Evolutionary conservation across 2,888 invertebrate genomes (phyloP).

Genomic region (Tortrix viridana): DNA sequence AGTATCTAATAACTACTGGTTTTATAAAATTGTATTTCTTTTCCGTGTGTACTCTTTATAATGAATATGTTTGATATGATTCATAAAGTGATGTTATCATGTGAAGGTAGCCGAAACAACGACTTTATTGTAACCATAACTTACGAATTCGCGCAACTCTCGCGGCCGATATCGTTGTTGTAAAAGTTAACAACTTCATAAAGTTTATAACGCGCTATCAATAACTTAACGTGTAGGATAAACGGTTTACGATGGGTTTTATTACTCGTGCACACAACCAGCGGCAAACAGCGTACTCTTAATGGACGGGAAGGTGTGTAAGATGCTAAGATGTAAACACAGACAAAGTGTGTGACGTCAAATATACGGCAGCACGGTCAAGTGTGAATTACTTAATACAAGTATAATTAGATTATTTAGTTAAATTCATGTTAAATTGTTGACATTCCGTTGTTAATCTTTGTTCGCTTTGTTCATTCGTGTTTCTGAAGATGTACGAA

Average conservation of each 20-base stretch:
- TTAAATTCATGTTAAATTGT: too few relatives aligned
- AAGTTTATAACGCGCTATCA: slow-evolving; percentile 72
- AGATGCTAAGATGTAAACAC: too few relatives aligned
- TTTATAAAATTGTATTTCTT: too few relatives aligned
- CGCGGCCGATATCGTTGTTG: slow-evolving; percentile 55
- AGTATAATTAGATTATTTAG: too few relatives aligned
- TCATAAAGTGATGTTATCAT: slow-evolving; percentile 1
- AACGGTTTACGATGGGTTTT: slow-evolving; percentile 67
- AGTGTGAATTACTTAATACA: too few relatives aligned
- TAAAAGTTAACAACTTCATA: slow-evolving; percentile 74
- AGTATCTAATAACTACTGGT: too few relatives aligned
- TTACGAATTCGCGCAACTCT: slow-evolving; percentile 41
- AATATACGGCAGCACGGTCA: too few relatives aligned
- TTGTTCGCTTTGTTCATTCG: background rate
- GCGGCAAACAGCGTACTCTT: slow-evolving; percentile 43
- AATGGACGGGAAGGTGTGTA: slow-evolving; percentile 34
- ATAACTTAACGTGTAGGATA: slow-evolving; percentile 61
- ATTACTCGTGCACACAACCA: slow-evolving; percentile 50
- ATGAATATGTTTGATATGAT: too few relatives aligned
- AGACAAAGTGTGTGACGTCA: too few relatives aligned
- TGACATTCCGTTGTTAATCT: too few relatives aligned
- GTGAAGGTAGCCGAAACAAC: slow-evolving; percentile 15
- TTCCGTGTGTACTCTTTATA: too few relatives aligned
- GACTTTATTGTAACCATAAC: slow-evolving; percentile 37
- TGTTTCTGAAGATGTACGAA: background rate